Percentiles rank a stretch among this genome's conserved stretches.
Evolutionary conservation across 2,113 vertebrate genomes (phyloP).

Genomic region (Irena cyanogastra): DNA sequence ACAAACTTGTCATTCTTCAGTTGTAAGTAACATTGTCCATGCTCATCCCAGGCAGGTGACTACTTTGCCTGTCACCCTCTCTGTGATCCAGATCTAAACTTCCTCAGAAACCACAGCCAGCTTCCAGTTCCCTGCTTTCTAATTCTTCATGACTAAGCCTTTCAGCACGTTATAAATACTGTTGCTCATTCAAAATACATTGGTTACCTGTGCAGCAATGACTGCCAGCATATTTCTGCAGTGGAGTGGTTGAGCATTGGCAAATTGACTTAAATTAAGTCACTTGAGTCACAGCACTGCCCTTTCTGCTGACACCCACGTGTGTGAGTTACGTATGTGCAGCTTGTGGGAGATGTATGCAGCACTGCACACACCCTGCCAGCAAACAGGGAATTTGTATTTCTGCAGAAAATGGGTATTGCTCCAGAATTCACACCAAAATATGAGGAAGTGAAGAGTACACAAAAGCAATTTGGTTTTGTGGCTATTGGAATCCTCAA

Average conservation of each 20-base stretch:
- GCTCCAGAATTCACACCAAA: not conserved
- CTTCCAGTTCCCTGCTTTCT: not conserved
- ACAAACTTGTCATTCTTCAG: not conserved
- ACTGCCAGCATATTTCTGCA: not conserved
- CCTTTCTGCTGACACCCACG: slow-evolving; percentile 18
- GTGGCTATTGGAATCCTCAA: not conserved
- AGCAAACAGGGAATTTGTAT: not conserved
- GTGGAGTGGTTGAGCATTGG: not conserved
- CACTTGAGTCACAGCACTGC: slow-evolving; percentile 11
- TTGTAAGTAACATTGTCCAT: not conserved
- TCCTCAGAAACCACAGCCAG: not conserved
- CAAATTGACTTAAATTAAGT: not conserved
- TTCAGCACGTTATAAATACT: not conserved
- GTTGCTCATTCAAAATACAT: not conserved
- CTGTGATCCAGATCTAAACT: not conserved
- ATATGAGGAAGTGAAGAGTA: not conserved
- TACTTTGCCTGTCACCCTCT: not conserved
- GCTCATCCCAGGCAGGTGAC: not conserved
- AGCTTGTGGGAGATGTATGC: not conserved
- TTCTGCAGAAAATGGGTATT: not conserved
- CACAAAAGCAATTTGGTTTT: not conserved
- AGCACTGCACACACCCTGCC: not conserved
- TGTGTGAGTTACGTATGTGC: not conserved
- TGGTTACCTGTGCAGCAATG: not conserved
- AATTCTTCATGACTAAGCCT: not conserved